A percentile compares a stretch with the other conserved stretches of the same genome.
These are phyloP conservation scores for Smutsia gigantea DNA, from an alignment of 2,797 vertebrate genomes.

Conservation along the genomic window DNA sequence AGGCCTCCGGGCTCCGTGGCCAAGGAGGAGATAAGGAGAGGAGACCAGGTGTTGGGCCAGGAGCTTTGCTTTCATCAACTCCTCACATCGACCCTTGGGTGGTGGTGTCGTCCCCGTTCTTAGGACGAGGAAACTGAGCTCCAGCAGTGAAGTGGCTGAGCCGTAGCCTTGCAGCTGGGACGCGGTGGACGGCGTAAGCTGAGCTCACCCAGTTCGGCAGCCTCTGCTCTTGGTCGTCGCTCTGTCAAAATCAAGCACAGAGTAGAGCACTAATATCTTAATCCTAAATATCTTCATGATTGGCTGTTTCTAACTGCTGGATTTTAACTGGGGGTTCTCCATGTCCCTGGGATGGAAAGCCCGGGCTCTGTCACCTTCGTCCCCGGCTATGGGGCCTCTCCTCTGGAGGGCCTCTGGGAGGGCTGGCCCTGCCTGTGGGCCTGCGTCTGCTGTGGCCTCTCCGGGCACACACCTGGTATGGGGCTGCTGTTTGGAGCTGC, in stretches of 20 bases:
- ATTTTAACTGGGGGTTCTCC: not conserved
- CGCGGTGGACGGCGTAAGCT: fast-evolving
- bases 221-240: fast-evolving
- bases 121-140: not conserved
- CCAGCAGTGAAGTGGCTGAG: not conserved
- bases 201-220: fast-evolving
- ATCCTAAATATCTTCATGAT: not conserved
- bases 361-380: not conserved
- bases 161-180: fast-evolving
- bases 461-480: fast-evolving
- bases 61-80: not conserved
- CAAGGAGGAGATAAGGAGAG: not conserved
- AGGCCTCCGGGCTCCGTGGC: not conserved
- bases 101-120: not conserved
- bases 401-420: not conserved
- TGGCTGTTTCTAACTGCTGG: not conserved
- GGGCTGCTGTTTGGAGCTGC: not conserved
- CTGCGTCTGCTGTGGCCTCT: fast-evolving
- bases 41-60: not conserved
- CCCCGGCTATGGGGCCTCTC: not conserved
- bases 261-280: not conserved
- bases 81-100: not conserved
- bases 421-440: fast-evolving
- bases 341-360: not conserved
- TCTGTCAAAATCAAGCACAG: fast-evolving